Base-by-base conservation (phyloP, 2,113 vertebrate genomes). In the Chloebia gouldiae region DNA sequence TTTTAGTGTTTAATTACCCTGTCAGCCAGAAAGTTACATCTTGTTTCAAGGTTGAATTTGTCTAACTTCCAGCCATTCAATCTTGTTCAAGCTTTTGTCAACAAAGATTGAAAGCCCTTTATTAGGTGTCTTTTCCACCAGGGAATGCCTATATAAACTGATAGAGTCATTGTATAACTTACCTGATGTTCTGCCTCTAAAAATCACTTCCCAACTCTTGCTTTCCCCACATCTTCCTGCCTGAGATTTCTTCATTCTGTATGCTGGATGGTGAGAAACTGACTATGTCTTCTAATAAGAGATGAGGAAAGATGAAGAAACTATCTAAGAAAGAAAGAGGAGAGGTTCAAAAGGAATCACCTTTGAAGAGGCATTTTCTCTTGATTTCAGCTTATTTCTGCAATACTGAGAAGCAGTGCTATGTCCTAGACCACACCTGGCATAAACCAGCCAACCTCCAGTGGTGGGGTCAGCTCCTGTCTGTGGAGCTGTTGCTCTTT, bases 61-160 rank as follows among this genome's bases (percentile, higher is more conserved):
- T 90, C 88, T 88, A 82, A 90, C 63, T 92, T 95, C 49, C 50
- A 92, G 39, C 18, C 30, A 42, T 86, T 95, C 82, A 80, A 35
- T 93, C 93, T 93, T 95, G 64, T 57, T 88, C 92, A 93, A 59
- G 63, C 68, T 92, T 93, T 83, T 93, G 90, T 92, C 92, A 95
- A 93, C 75, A 93, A 90, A 92, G 85, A 93, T 81, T 86, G 88
- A 93, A 95, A 93, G 28, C 39, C 54, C 50, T 92, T 93, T 90
- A 73, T 94, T 92, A 80, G 86, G 68, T 93, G 50, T 86, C 50
- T 90, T 86, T 93, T 82, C 79, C 59, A 86, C 45, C 47, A 88
- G 75, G 51, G 75, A 90, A 93, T 82, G 33, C 75, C 33, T 77
- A 11, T 88, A 70, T 72, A 90, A 90, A 92, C 68, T 50, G 82